These are phyloP conservation scores for Orthonevra nobilis DNA, from an alignment of 2,888 invertebrate species.

Conservation along the genomic window DNA sequence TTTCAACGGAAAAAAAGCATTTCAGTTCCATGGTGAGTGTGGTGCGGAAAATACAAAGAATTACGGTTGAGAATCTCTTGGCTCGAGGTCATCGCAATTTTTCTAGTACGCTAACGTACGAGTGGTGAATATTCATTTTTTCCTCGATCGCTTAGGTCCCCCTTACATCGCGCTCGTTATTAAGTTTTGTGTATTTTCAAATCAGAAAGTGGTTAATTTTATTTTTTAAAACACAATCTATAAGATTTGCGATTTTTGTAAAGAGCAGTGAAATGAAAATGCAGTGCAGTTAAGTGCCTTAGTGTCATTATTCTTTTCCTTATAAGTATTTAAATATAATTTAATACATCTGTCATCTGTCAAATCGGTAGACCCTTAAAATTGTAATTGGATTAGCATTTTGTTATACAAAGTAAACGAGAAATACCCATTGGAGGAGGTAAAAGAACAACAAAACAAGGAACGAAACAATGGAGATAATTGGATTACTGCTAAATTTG, in stretches of 20 bases:
- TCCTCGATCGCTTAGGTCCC: neutral
- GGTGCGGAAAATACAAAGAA: slow-evolving; percentile 59
- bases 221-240: neutral
- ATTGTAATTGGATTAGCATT: slow-evolving; percentile 55
- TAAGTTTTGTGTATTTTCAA: neutral
- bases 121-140: slow-evolving; percentile 42
- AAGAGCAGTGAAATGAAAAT: slow-evolving; percentile 15
- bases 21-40: slow-evolving; percentile 62
- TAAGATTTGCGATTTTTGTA: slow-evolving; percentile 1
- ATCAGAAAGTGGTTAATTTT: neutral
- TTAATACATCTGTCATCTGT: neutral
- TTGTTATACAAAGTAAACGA: slow-evolving; percentile 12
- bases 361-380: neutral
- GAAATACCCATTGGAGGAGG: slow-evolving; percentile 8
- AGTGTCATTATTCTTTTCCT: slow-evolving; percentile 4
- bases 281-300: slow-evolving; percentile 46
- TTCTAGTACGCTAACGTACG: slow-evolving; percentile 14
- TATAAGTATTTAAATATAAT: neutral
- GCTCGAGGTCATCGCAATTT: slow-evolving; percentile 20
- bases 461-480: slow-evolving; percentile 75
- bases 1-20: slow-evolving; percentile 46
- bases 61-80: slow-evolving; percentile 38
- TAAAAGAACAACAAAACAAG: slow-evolving; percentile 25
- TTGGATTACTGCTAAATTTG: slow-evolving; percentile 79
- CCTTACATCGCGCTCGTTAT: neutral